These are phyloP conservation scores for Pheosia gnoma DNA, from an alignment of 2,888 invertebrate species.

Conservation along the genomic window DNA sequence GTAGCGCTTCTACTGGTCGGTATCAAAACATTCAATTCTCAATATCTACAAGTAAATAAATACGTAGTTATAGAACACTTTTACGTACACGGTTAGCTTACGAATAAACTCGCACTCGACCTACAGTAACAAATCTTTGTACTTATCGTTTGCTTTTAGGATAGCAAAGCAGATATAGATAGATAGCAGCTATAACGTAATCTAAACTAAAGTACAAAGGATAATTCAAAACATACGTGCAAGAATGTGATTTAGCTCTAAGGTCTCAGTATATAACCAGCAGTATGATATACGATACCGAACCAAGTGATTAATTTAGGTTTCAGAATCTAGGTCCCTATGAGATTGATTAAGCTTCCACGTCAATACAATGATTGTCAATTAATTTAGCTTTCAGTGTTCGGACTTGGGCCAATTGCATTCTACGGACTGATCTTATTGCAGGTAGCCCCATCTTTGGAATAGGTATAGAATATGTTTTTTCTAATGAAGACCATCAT, in stretches of 20 bases:
- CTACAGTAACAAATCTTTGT: neutral
- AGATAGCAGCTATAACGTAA: neutral
- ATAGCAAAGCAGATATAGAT: neutral
- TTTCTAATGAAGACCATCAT: neutral
- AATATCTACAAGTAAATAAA: too few relatives aligned
- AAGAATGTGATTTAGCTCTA: neutral
- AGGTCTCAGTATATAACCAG: neutral
- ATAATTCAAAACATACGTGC: neutral
- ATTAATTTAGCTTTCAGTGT: neutral
- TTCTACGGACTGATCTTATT: neutral
- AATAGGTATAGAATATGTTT: neutral
- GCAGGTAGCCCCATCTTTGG: neutral
- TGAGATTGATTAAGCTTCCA: slow-evolving; percentile 5
- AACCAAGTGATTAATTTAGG: slow-evolving; percentile 1
- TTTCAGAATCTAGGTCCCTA: slow-evolving; percentile 4
- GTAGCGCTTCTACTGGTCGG: too few relatives aligned
- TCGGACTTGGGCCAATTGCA: neutral
- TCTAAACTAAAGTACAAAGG: neutral
- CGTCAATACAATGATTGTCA: slow-evolving; percentile 3
- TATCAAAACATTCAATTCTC: too few relatives aligned
- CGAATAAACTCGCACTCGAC: too few relatives aligned
- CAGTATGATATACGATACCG: neutral
- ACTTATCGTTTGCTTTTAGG: neutral
- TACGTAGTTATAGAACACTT: too few relatives aligned
- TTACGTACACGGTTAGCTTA: too few relatives aligned